These are phyloP conservation scores for Leptinotarsa haldemani DNA, from an alignment of 2,888 invertebrate genomes.

Conservation along the genomic window DNA sequence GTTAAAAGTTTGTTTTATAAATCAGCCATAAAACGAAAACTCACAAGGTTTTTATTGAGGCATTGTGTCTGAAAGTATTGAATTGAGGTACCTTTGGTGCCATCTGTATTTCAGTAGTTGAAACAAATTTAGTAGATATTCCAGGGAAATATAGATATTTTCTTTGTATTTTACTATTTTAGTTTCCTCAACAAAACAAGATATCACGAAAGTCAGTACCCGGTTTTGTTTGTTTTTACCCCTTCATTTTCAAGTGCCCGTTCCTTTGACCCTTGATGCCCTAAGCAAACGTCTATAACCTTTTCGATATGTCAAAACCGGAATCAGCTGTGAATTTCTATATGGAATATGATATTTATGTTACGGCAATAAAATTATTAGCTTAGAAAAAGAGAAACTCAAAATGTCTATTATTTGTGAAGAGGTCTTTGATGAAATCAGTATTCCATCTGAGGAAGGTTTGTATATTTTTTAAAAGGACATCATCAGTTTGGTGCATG, in stretches of 20 bases:
- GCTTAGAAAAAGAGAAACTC: background rate
- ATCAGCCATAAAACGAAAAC: too few species aligned
- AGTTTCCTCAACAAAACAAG: slow-evolving; percentile 26
- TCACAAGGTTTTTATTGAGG: too few species aligned
- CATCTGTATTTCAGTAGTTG: background rate
- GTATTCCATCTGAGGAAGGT: slow-evolving; percentile 86
- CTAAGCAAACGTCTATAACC: slow-evolving; percentile 11
- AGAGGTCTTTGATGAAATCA: slow-evolving; percentile 87
- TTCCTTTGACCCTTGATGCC: background rate
- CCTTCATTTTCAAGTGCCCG: slow-evolving; percentile 26
- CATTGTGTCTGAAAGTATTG: too few species aligned
- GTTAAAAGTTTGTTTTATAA: too few species aligned
- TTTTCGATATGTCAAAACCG: slow-evolving; percentile 40
- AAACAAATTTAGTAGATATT: background rate
- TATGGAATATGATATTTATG: background rate
- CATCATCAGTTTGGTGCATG: background rate
- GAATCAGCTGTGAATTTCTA: slow-evolving; percentile 47
- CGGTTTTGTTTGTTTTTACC: slow-evolving; percentile 54
- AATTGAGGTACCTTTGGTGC: background rate
- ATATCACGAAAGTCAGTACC: slow-evolving; percentile 40
- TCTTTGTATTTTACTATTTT: background rate
- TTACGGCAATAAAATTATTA: background rate
- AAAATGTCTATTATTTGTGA: slow-evolving; percentile 74
- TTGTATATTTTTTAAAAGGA: slow-evolving; percentile 56
- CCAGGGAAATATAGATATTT: background rate